These are phyloP conservation scores for Turritopsis dohrnii DNA, from an alignment of 30 jellyfish, hydroid and myxozoan genomes.

Conservation along the genomic window DNA sequence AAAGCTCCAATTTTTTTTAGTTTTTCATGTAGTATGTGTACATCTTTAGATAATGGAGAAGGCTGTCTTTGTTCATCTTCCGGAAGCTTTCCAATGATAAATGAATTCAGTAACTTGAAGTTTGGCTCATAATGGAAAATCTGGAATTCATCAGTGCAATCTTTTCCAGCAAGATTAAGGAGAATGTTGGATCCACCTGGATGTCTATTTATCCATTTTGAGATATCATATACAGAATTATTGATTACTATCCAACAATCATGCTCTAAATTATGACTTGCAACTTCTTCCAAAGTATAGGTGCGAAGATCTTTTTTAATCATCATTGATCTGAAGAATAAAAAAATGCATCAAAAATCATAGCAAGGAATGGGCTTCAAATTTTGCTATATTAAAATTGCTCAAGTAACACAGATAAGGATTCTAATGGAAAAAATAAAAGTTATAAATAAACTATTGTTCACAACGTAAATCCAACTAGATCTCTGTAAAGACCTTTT, in stretches of 20 bases:
- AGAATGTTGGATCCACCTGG: conserved; percentile 84
- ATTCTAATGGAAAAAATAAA: no score
- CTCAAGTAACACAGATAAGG: no score
- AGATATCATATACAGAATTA: conserved; percentile 63
- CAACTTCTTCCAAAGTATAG: conserved; percentile 54
- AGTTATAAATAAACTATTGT: no score
- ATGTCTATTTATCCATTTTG: conserved; percentile 76
- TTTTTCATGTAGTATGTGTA: conserved; percentile 38
- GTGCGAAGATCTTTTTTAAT: conserved; percentile 22
- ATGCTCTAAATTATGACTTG: conserved; percentile 53
- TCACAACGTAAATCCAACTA: background rate
- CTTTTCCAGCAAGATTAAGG: conserved; percentile 81
- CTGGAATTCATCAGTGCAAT: conserved; percentile 82
- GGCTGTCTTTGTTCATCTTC: conserved; percentile 21
- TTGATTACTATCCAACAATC: conserved; percentile 72
- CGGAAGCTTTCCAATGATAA: conserved; percentile 53
- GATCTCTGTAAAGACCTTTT: background rate
- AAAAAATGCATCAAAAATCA: background rate
- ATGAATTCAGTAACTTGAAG: conserved; percentile 47
- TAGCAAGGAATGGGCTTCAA: no score
- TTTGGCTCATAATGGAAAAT: conserved; percentile 59
- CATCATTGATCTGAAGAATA: background rate
- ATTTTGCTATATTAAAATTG: no score
- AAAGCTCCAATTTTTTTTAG: conserved; percentile 62
- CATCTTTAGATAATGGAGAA: conserved; percentile 61